Percentiles rank a stretch among this genome's conserved stretches.
Conservation (phyloP, 2,888 invertebrate species). For the Coleophora deauratella region DNA sequence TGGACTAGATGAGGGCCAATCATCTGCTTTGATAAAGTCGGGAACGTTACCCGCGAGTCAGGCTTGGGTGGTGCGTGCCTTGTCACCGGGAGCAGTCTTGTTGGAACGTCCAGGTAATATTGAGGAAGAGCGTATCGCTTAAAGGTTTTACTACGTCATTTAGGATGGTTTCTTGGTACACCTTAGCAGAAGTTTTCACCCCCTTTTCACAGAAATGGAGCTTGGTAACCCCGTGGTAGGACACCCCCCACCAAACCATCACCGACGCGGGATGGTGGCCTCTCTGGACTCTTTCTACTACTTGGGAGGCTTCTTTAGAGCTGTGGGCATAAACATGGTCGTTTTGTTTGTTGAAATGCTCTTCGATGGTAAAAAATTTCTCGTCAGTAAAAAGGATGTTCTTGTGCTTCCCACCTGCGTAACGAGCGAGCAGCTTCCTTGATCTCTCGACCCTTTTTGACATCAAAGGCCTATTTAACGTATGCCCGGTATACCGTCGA, state of each 20-base stretch:
- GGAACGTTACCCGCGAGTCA: background rate
- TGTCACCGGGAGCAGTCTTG: too few relatives aligned
- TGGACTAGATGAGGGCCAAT: slow-evolving; percentile 6
- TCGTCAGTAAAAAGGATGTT: slow-evolving; percentile 1
- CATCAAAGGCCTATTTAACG: too few relatives aligned
- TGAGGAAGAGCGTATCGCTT: too few relatives aligned
- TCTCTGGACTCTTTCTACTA: background rate
- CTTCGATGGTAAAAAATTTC: slow-evolving; percentile 5
- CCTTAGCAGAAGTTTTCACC: slow-evolving; percentile 5
- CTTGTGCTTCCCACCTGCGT: slow-evolving; percentile 1
- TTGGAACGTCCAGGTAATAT: too few relatives aligned
- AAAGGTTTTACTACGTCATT: slow-evolving; percentile 5
- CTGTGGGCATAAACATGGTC: too few relatives aligned
- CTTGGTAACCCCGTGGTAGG: background rate
- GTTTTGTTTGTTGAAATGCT: too few relatives aligned
- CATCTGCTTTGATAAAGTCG: background rate
- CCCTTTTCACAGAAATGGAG: slow-evolving; percentile 6
- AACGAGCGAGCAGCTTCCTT: too few relatives aligned
- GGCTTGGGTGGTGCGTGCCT: too few relatives aligned
- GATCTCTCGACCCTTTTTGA: too few relatives aligned
- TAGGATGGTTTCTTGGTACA: slow-evolving; percentile 6
- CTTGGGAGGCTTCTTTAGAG: too few relatives aligned
- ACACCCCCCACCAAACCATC: too few relatives aligned
- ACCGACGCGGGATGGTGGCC: background rate
- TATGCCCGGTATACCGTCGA: too few relatives aligned